These are phyloP conservation scores for Ennomos erosarius DNA, from an alignment of 2,888 invertebrate species.

Conservation along the genomic window DNA sequence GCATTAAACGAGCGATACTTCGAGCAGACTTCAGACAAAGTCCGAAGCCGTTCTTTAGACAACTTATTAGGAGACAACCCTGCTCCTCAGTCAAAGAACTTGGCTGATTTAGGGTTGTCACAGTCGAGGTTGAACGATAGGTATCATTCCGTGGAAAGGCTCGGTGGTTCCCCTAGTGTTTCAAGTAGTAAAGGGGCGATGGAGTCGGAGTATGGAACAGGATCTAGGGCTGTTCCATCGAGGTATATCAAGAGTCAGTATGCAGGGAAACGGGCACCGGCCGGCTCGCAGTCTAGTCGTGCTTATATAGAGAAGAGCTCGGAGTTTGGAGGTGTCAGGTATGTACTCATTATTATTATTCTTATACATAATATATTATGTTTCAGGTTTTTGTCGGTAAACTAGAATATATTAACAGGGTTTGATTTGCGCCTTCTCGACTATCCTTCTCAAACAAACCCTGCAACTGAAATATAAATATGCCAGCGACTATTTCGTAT, in stretches of 20 bases:
- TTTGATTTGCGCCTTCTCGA: no score
- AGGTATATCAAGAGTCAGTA: constrained; percentile 94
- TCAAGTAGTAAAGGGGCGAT: constrained; percentile 85
- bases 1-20: constrained; percentile 96
- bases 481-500: no score
- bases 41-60: constrained; percentile 91
- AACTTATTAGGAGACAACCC: constrained; percentile 91
- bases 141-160: constrained; percentile 93
- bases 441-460: no score
- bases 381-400: no score
- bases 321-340: constrained; percentile 88
- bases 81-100: constrained; percentile 84
- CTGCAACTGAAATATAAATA: no score
- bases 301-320: constrained; percentile 93
- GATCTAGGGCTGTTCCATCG: constrained; percentile 84
- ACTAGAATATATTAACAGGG: no score
- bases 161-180: constrained; percentile 87
- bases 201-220: constrained; percentile 89
- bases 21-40: constrained; percentile 89
- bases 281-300: constrained; percentile 94
- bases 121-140: constrained; percentile 94
- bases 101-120: constrained; percentile 92
- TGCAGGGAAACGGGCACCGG: constrained; percentile 91
- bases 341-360: constrained; percentile 24
- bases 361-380: no score